Percentiles rank a stretch among this genome's conserved stretches.
Evolutionary conservation across 2,888 invertebrate genomes (phyloP).

Genomic region (Sceliomorpha sp.): DNA sequence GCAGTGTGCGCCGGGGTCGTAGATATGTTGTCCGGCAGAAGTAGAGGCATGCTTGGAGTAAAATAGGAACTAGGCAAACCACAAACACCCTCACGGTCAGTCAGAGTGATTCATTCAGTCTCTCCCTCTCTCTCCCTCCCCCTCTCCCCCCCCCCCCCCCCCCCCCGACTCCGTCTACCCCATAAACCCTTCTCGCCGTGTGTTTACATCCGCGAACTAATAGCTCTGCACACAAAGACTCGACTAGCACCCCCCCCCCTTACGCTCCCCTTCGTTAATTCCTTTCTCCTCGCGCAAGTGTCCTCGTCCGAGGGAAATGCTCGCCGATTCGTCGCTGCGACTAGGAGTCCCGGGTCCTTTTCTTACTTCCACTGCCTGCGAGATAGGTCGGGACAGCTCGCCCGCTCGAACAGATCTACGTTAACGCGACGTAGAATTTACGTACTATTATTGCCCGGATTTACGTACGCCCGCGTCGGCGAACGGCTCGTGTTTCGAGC

Average conservation of each 20-base stretch:
- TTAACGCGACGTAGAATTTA: neutral
- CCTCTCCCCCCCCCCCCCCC: constrained; percentile 23
- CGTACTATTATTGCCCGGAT: constrained; percentile 10
- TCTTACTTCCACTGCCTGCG: constrained; percentile 35
- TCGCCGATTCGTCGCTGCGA: constrained; percentile 23
- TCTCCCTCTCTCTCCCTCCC: too few relatives aligned
- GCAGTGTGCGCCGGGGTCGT: constrained; percentile 67
- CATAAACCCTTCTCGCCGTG: constrained; percentile 37
- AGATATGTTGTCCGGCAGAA: constrained; percentile 58
- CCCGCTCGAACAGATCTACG: too few relatives aligned
- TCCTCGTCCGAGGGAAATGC: constrained; percentile 29
- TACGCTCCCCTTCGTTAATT: constrained; percentile 61
- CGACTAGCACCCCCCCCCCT: constrained; percentile 50
- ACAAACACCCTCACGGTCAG: constrained; percentile 43
- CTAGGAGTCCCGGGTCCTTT: constrained; percentile 28
- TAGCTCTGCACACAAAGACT: constrained; percentile 62
- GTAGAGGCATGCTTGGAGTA: constrained; percentile 57
- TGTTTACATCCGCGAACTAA: constrained; percentile 71
- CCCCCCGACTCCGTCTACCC: constrained; percentile 29
- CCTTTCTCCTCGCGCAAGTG: constrained; percentile 41
- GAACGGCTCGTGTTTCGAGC: too few relatives aligned
- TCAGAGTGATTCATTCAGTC: constrained; percentile 38
- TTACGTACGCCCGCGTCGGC: constrained; percentile 43
- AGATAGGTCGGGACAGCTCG: constrained; percentile 45
- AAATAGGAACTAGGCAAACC: constrained; percentile 47